Evolutionary conservation across 2,888 invertebrate genomes (phyloP), one percentile per base, ranked within the genome.

Genomic region (Lysandra bellargus): DNA sequence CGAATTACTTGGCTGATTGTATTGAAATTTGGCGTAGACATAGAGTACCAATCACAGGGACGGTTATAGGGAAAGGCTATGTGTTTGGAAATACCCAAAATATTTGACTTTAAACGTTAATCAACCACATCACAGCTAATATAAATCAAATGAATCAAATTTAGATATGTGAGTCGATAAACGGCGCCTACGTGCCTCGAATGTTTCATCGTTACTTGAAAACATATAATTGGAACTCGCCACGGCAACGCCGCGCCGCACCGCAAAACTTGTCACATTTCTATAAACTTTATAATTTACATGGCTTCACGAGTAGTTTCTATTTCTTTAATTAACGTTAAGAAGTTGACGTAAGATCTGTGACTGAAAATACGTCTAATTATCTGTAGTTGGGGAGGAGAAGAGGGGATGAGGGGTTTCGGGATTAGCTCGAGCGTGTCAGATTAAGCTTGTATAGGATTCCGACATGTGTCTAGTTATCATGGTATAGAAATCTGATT

Each of bases 121-220:
- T 30, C 69, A 14, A 14, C 14, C 69, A 37, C 69, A 69, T 37
- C 33, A 69, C 14, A 33, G 17, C 14, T 37, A 37, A 33, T 69
- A 69, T 69, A 69, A 69, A 69, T 69, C 69, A 69, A 69, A 69
- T 69, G 69, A 33, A 69, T 69, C 69, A 69, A 69, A 69, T 69
- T 69, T 69, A 69, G 37, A 69, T 69, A 69, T 37, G 69, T 69
- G 30, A 69, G 69, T 69, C 69, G 69, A 33, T 69, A 69, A 69
- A 33, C 69, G 17, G 69, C 33, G 17, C 69, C 33, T 69, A 69
- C 69, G 69, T 69, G 69, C 33, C 33, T 69, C 33, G 37, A 33
- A 69, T 69, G 69, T 69, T 69, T 37, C 69, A 69, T 69, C 23
- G 69, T 1, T 9, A 69, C 5, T 69, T 33, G 69, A 69, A 33